These are phyloP conservation scores for Tryphoninae sp. DNA, from an alignment of 2,888 invertebrate species.

Conservation along the genomic window DNA sequence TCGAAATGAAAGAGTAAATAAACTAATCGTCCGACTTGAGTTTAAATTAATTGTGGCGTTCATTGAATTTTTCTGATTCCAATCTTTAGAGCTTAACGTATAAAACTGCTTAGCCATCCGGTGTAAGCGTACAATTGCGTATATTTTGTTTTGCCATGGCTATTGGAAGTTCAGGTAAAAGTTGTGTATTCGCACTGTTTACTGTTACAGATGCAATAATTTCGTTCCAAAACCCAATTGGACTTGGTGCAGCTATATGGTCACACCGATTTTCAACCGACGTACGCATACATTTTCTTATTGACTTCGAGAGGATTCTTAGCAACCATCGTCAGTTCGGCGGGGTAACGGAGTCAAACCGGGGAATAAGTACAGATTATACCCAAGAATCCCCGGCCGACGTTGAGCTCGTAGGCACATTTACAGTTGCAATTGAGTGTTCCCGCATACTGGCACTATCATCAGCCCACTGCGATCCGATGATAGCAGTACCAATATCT, in stretches of 20 bases:
- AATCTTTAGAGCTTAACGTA: not conserved
- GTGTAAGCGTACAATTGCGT: slow-evolving; percentile 1
- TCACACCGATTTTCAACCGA: slow-evolving; percentile 23
- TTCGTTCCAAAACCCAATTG: slow-evolving; percentile 6
- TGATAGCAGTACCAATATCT: slow-evolving; percentile 64
- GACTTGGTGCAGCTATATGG: slow-evolving; percentile 1
- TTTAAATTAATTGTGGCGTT: not conserved
- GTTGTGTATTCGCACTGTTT: not conserved
- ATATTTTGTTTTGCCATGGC: slow-evolving; percentile 9
- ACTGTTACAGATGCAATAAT: slow-evolving; percentile 1
- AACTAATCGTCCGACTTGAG: not conserved
- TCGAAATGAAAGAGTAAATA: not conserved
- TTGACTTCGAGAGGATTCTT: slow-evolving; percentile 61
- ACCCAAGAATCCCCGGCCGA: slow-evolving; percentile 83
- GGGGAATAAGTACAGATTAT: slow-evolving; percentile 70
- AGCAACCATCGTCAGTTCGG: slow-evolving; percentile 49
- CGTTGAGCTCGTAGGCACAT: slow-evolving; percentile 77
- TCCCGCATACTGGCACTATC: slow-evolving; percentile 69
- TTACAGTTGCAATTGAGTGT: slow-evolving; percentile 73
- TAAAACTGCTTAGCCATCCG: slow-evolving; percentile 4
- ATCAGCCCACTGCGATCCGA: slow-evolving; percentile 74
- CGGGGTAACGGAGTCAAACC: not conserved
- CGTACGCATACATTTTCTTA: slow-evolving; percentile 46
- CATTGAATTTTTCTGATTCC: slow-evolving; percentile 20
- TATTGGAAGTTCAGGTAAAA: slow-evolving; percentile 35